Evolutionary conservation across 2,888 invertebrate species (phyloP), one percentile per base, ranked within the genome.

Genomic region (Hoplodrina ambigua): DNA sequence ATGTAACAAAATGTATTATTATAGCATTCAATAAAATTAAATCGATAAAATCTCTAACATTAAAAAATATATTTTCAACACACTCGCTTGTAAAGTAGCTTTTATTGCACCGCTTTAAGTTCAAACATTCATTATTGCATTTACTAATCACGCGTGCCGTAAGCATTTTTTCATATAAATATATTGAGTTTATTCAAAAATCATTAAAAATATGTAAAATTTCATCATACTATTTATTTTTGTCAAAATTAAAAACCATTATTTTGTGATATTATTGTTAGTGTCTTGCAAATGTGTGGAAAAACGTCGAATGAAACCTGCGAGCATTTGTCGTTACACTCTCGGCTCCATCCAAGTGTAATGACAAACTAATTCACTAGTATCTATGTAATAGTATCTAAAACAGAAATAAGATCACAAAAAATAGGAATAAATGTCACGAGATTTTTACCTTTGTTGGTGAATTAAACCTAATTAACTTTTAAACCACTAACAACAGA

Each of bases 371-470:
- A 44, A 46, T 4, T 4, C 13, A 44, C 44, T 46, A 17, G 46
- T 46, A 15, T 46, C 15, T 11, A 5, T 6, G 4, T 7, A 44
- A 3, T 13, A 41, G 1, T 44, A 13, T 15, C 44, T 44, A 44
- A 46, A 46, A 46, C 17, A 2, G 13, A 17, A 46, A 46, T 17
- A 17, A 46, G 46, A 17, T 46, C 46, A 46, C 46, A 46, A 46
- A 46, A 46, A 46, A 46, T 46, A 46, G 46, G 46, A 58, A 33
- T 33, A 20, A 11, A 7, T 0, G 13, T 13, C 33, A 52, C 33
- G 57, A 59, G 25, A 53, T 59, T 69, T 37, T 69, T 37, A 46
- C 19, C 15, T 53, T 72, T 52, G 20, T 33, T 30, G 33, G 4
- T 49, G 10, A 71, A 30, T 33, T 46, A 44, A 41, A 53, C 2